Evolutionary conservation across 2,888 invertebrate genomes (phyloP).

Genomic region (Ephialtes manifestator): DNA sequence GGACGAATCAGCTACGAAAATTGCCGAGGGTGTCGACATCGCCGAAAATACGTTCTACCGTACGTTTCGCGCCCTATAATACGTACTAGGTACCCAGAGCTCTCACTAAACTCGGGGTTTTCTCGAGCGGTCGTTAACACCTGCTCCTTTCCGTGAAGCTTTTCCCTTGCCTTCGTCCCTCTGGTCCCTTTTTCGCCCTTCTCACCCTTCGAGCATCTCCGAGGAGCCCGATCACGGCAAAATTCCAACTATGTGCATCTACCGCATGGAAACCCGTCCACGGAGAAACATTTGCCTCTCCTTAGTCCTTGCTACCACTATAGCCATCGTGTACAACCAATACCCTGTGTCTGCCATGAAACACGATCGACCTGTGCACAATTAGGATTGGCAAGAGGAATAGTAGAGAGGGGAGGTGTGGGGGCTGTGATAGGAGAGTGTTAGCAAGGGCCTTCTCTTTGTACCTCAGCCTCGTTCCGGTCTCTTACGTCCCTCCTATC

Average conservation of each 20-base stretch:
- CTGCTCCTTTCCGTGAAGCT: constrained; percentile 80
- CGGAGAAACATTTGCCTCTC: constrained; percentile 28
- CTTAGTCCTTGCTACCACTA: background rate
- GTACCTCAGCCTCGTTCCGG: constrained; percentile 4
- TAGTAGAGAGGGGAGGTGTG: background rate
- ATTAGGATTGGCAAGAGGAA: constrained; percentile 71
- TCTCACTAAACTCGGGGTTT: constrained; percentile 58
- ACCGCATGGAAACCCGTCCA: constrained; percentile 42
- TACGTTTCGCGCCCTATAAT: constrained; percentile 53
- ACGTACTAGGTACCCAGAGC: constrained; percentile 39
- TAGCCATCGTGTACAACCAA: constrained; percentile 68
- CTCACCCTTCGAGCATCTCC: constrained; percentile 37
- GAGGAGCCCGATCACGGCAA: constrained; percentile 22
- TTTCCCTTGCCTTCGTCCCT: constrained; percentile 54
- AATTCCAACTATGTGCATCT: constrained; percentile 39
- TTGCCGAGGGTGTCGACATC: constrained; percentile 53
- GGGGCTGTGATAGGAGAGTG: background rate
- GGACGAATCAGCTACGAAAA: constrained; percentile 59
- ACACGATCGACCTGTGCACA: constrained; percentile 77
- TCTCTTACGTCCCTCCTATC: constrained; percentile 26
- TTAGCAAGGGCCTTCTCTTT: constrained; percentile 17
- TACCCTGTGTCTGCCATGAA: constrained; percentile 76
- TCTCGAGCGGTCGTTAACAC: constrained; percentile 80
- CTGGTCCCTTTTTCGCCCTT: constrained; percentile 45
- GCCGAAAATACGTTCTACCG: constrained; percentile 37